These are phyloP conservation scores for Molossus alvarezi DNA, from an alignment of 2,797 vertebrate genomes.

Conservation along the genomic window DNA sequence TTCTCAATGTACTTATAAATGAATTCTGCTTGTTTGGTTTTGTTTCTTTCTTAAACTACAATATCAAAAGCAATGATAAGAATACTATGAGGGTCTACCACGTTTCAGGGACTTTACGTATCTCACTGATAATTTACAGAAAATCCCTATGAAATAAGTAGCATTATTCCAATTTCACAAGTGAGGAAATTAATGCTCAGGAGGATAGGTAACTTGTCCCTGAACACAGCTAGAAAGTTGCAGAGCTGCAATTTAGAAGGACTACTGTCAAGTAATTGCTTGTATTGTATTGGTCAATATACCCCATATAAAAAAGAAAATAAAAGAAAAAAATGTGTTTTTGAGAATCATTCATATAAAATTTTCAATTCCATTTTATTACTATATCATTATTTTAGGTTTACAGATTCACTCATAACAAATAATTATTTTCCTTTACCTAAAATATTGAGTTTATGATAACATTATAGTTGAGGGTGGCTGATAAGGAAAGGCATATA, in stretches of 20 bases:
- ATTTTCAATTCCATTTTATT: not conserved
- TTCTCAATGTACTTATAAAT: not conserved
- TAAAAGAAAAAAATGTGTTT: not conserved
- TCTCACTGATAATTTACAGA: not conserved
- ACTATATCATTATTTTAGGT: not conserved
- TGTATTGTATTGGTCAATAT: not conserved
- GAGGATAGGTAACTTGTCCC: not conserved
- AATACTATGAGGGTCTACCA: not conserved
- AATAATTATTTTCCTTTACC: not conserved
- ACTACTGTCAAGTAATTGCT: not conserved
- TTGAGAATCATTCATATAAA: not conserved
- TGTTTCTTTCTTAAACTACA: not conserved
- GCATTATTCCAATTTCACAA: not conserved
- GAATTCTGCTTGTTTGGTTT: not conserved
- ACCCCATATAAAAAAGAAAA: not conserved
- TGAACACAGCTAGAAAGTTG: not conserved
- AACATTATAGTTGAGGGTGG: not conserved
- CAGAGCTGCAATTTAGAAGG: not conserved
- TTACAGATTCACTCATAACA: not conserved
- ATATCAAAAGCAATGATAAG: not conserved
- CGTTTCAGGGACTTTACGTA: not conserved
- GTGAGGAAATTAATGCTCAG: not conserved
- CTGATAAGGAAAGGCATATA: not conserved
- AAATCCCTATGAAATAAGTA: not conserved
- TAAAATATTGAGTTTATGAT: not conserved